Percentiles rank a stretch among this genome's conserved stretches.
Conservation (phyloP, 2,113 vertebrate genomes). For the Protomyctophum bolini region DNA sequence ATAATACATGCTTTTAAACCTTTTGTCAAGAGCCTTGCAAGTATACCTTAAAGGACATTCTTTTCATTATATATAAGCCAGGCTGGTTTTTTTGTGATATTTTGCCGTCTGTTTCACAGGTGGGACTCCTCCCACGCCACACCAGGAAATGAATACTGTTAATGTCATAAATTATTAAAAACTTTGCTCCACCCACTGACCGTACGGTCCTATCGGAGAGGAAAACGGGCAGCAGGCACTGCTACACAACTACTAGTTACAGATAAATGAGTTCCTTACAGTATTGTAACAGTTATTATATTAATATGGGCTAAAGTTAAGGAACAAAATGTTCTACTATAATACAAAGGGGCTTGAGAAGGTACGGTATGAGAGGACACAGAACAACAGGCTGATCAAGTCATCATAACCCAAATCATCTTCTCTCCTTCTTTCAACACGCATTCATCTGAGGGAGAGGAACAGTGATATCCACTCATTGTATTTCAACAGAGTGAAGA, state of each 20-base stretch:
- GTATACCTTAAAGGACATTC: too few species aligned
- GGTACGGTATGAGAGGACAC: neutral
- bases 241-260: neutral
- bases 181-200: neutral
- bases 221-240: neutral
- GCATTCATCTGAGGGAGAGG: constrained; percentile 3
- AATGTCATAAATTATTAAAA: constrained; percentile 33
- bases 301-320: too few species aligned
- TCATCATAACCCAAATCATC: neutral
- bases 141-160: constrained; percentile 32
- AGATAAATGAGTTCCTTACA: neutral
- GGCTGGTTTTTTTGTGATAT: constrained; percentile 4
- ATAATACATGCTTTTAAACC: too few species aligned
- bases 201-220: constrained; percentile 13
- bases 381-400: neutral
- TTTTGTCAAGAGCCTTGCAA: too few species aligned
- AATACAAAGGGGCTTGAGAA: too few species aligned
- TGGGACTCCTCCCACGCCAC: constrained; percentile 29
- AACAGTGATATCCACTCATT: neutral
- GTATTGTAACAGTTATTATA: neutral
- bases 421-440: neutral
- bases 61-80: too few species aligned
- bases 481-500: neutral
- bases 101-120: constrained; percentile 25
- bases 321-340: too few species aligned